Evolutionary conservation across 2,888 invertebrate species (phyloP).

Genomic region (Nephrotoma appendiculata): DNA sequence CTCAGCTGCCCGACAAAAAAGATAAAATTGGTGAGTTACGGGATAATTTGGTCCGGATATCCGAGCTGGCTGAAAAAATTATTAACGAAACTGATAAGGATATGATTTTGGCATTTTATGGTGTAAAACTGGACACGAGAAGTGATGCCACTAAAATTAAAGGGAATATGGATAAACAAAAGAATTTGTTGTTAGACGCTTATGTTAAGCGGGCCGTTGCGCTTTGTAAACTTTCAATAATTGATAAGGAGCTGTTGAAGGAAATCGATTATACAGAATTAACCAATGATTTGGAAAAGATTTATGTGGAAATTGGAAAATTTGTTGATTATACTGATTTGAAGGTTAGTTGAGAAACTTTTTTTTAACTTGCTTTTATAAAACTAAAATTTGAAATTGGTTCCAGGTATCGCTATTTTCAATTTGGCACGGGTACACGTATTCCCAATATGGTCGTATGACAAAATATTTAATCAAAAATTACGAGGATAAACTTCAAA

Average conservation of each 20-base stretch:
- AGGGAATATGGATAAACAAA: slow-evolving; percentile 77
- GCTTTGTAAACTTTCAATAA: slow-evolving; percentile 44
- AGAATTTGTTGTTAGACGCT: slow-evolving; percentile 64
- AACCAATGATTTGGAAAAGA: slow-evolving; percentile 44
- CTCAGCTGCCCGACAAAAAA: slow-evolving; percentile 21
- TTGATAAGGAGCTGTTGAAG: slow-evolving; percentile 19
- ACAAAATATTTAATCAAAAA: slow-evolving; percentile 59
- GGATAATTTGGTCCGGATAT: slow-evolving; percentile 37
- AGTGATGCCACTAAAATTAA: slow-evolving; percentile 73
- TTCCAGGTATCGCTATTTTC: slow-evolving; percentile 57
- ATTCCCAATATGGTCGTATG: slow-evolving; percentile 68
- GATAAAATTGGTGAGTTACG: slow-evolving; percentile 25
- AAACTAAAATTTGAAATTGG: neutral
- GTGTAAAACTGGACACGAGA: slow-evolving; percentile 72
- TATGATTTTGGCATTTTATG: slow-evolving; percentile 64
- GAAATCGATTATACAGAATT: slow-evolving; percentile 19
- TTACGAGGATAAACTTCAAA: slow-evolving; percentile 65
- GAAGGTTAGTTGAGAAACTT: slow-evolving; percentile 40
- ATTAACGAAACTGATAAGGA: slow-evolving; percentile 60
- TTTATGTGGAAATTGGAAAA: slow-evolving; percentile 58
- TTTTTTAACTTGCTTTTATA: too few relatives aligned
- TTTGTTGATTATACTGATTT: slow-evolving; percentile 65
- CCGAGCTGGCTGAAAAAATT: slow-evolving; percentile 49
- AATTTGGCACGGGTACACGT: slow-evolving; percentile 66
- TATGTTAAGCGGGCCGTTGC: slow-evolving; percentile 61